These are phyloP conservation scores for Amyelois transitella DNA, from an alignment of 1,140 invertebrate species.

Conservation along the genomic window DNA sequence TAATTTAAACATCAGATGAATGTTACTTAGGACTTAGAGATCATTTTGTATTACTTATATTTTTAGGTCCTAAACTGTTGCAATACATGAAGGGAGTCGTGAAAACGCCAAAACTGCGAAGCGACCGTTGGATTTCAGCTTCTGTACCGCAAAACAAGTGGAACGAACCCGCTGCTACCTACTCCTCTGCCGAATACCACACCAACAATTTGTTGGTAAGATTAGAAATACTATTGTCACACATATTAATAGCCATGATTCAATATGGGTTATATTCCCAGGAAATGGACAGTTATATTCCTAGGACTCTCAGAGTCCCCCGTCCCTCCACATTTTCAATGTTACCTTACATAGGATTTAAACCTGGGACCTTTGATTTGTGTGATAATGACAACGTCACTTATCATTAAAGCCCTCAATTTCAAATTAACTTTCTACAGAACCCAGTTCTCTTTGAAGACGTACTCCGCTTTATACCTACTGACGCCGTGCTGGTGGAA, in stretches of 20 bases:
- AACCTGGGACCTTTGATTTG: too few relatives aligned
- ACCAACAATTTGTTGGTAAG: constrained; percentile 87
- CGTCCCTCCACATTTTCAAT: too few relatives aligned
- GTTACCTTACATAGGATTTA: too few relatives aligned
- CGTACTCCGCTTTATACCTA: constrained; percentile 82
- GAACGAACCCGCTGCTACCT: constrained; percentile 77
- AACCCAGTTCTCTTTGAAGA: constrained; percentile 89
- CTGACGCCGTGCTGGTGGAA: constrained; percentile 82
- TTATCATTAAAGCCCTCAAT: too few relatives aligned
- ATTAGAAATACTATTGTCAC: too few relatives aligned
- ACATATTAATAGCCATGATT: too few relatives aligned
- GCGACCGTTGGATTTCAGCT: constrained; percentile 87
- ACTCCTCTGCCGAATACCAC: constrained; percentile 90
- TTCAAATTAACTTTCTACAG: constrained; percentile 18
- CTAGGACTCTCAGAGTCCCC: too few relatives aligned
- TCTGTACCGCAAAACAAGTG: constrained; percentile 84
- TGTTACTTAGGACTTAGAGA: too few relatives aligned
- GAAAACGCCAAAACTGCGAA: constrained; percentile 79
- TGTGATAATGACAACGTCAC: too few relatives aligned
- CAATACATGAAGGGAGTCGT: constrained; percentile 80
- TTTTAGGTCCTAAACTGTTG: constrained; percentile 77
- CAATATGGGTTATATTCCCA: too few relatives aligned
- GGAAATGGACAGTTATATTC: too few relatives aligned
- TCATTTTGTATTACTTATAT: not conserved
- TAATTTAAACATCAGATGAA: too few relatives aligned